Evolutionary conservation across 2,888 invertebrate genomes (phyloP).

Genomic region (Eupeodes latifasciatus): DNA sequence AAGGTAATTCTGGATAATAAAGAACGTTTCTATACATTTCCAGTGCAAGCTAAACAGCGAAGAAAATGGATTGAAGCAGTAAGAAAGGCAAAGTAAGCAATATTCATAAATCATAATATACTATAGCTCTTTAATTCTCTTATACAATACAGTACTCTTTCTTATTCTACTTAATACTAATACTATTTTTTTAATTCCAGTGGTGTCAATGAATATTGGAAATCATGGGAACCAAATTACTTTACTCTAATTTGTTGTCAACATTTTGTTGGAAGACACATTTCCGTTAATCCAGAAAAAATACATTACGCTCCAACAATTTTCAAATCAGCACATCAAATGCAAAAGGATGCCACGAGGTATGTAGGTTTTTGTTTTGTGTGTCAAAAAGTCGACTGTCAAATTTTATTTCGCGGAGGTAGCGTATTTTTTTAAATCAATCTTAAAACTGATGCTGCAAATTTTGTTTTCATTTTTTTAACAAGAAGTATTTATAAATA

Average conservation of each 20-base stretch:
- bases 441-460: too few species aligned
- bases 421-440: too few species aligned
- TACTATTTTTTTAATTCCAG: not conserved
- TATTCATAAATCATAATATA: not conserved
- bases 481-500: too few species aligned
- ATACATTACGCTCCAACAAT: not conserved
- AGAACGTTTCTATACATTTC: not conserved
- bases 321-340: not conserved
- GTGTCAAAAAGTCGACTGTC: too few species aligned
- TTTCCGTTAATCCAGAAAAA: not conserved
- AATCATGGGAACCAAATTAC: not conserved
- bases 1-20: not conserved
- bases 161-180: too few species aligned
- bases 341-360: too few species aligned
- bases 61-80: not conserved
- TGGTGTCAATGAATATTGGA: not conserved
- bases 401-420: too few species aligned
- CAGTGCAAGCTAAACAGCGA: not conserved
- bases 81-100: constrained; percentile 5
- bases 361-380: too few species aligned
- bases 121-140: not conserved
- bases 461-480: too few species aligned
- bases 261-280: not conserved
- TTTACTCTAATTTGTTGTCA: not conserved
- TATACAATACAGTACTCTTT: too few species aligned